These are phyloP conservation scores for Craniophora ligustri DNA, from an alignment of 2,888 invertebrate genomes.

Conservation along the genomic window DNA sequence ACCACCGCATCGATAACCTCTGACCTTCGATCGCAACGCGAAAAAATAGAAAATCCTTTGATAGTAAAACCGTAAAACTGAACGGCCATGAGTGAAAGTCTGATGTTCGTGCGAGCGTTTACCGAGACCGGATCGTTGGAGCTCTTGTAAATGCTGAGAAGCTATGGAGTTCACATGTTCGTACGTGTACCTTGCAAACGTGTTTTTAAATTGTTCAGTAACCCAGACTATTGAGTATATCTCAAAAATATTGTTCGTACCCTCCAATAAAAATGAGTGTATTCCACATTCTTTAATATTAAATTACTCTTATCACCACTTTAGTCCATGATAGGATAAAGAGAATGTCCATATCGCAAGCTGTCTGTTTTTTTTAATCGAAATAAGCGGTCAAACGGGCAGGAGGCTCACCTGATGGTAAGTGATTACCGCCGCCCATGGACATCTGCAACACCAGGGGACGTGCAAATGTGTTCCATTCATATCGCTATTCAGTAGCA, in stretches of 20 bases:
- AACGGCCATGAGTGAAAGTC: constrained; percentile 25
- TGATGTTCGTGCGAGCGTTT: constrained; percentile 7
- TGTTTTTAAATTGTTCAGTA: not conserved
- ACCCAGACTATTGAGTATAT: not conserved
- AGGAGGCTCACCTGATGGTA: too few relatives aligned
- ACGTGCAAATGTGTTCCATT: too few relatives aligned
- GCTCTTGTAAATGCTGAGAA: constrained; percentile 12
- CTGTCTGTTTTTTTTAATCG: too few relatives aligned
- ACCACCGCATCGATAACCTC: constrained; percentile 34
- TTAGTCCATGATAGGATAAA: too few relatives aligned
- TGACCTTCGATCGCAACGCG: constrained; percentile 47
- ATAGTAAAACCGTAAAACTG: constrained; percentile 29
- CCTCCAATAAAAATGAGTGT: too few relatives aligned
- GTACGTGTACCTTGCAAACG: constrained; percentile 1
- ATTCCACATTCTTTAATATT: not conserved
- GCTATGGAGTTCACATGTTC: constrained; percentile 9
- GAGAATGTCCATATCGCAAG: too few relatives aligned
- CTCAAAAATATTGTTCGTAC: not conserved
- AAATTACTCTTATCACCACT: too few relatives aligned
- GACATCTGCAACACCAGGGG: too few relatives aligned
- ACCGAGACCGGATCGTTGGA: constrained; percentile 1
- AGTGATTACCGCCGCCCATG: too few relatives aligned
- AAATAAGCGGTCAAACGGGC: too few relatives aligned
- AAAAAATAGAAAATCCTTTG: constrained; percentile 45
- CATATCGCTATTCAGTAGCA: too few relatives aligned